Evolutionary conservation across 2,888 invertebrate genomes (phyloP).

Genomic region (Mythimna vitellina): DNA sequence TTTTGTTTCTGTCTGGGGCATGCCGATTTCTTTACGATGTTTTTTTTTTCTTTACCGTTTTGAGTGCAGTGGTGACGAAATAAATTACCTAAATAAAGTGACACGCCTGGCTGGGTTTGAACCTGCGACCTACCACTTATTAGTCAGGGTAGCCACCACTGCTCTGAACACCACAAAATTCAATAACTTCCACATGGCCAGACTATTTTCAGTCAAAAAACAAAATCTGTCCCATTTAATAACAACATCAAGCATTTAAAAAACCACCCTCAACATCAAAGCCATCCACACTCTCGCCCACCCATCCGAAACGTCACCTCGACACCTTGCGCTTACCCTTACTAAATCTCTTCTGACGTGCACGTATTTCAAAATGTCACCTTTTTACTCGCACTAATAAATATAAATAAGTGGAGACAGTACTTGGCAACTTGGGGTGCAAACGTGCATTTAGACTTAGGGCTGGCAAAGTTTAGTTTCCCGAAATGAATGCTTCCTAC

Average conservation of each 20-base stretch:
- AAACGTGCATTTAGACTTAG: conserved; percentile 41
- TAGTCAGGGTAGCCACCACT: too few relatives aligned
- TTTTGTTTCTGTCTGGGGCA: too few relatives aligned
- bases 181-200: neutral
- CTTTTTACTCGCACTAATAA: conserved; percentile 56
- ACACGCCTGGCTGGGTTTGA: too few relatives aligned
- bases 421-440: conserved; percentile 41
- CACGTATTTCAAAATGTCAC: conserved; percentile 62
- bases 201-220: neutral
- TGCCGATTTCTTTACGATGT: too few relatives aligned
- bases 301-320: conserved; percentile 49
- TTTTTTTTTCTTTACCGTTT: too few relatives aligned
- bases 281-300: conserved; percentile 23
- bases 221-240: conserved; percentile 22
- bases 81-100: too few relatives aligned
- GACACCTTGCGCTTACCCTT: conserved; percentile 50
- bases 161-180: neutral
- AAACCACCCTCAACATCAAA: conserved; percentile 45
- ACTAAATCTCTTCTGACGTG: conserved; percentile 48
- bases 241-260: conserved; percentile 10
- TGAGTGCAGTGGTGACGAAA: too few relatives aligned
- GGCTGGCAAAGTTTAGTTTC: neutral
- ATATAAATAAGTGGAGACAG: conserved; percentile 64
- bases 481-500: too few relatives aligned
- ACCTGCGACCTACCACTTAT: too few relatives aligned